phyloP scores from a whole-genome alignment of 2,888 invertebrate species.

The Polydrusus cervinus region DNA sequence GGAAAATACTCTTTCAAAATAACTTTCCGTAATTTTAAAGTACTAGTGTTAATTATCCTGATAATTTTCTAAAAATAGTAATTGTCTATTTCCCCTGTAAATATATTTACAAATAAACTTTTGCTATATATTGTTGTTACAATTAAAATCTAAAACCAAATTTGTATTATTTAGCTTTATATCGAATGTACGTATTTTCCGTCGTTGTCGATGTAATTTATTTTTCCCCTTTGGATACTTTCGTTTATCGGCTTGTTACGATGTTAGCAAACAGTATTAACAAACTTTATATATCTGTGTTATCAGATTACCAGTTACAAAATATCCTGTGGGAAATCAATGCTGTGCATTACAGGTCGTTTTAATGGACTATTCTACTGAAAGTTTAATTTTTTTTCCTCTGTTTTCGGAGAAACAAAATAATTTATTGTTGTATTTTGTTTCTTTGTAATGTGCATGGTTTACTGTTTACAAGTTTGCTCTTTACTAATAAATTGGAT shows the following conservation, averaged over 20 bases:
- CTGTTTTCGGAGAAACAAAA: no score
- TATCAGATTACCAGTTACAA: constrained; percentile 50
- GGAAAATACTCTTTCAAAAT: no score
- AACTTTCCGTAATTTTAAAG: no score
- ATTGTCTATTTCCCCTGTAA: no score
- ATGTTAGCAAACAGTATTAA: constrained; percentile 52
- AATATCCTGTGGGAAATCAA: constrained; percentile 51
- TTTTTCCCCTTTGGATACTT: constrained; percentile 48
- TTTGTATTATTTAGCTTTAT: constrained; percentile 35
- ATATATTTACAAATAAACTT: background rate
- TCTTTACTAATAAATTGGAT: no score
- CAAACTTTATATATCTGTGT: constrained; percentile 52
- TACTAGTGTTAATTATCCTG: no score
- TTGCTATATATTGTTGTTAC: background rate
- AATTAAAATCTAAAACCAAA: constrained; percentile 7
- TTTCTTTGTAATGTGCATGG: no score
- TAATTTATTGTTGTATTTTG: no score
- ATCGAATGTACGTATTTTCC: constrained; percentile 42
- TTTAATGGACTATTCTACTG: constrained; percentile 7
- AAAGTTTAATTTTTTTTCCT: background rate
- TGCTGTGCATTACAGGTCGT: constrained; percentile 30
- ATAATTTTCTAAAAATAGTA: no score
- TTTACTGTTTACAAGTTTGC: no score
- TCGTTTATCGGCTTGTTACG: constrained; percentile 53
- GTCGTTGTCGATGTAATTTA: constrained; percentile 40